Conservation (phyloP, 2,113 vertebrate species). For the Canis aureus region DNA sequence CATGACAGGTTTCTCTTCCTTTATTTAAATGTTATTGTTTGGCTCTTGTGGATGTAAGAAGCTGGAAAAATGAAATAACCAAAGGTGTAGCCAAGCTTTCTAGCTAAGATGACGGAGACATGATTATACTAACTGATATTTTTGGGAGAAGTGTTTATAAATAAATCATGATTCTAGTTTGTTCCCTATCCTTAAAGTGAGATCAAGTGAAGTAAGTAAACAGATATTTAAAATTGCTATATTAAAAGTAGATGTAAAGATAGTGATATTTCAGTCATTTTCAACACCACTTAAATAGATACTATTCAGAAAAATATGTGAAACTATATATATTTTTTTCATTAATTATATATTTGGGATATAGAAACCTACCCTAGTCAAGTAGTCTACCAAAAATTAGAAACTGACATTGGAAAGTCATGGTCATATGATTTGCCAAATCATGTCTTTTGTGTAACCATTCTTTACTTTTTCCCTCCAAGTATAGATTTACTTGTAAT, state of each 20-base stretch:
- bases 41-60: background rate
- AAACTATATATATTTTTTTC: background rate
- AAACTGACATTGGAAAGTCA: background rate
- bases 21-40: background rate
- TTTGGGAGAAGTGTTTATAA: background rate
- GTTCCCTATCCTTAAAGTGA: background rate
- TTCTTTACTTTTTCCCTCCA: background rate
- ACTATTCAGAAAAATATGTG: background rate
- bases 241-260: background rate
- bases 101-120: background rate
- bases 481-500: background rate
- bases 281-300: background rate
- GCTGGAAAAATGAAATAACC: background rate
- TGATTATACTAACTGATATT: background rate
- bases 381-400: background rate
- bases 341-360: background rate
- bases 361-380: background rate
- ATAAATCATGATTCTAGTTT: background rate
- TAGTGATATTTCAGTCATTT: background rate
- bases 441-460: background rate
- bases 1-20: background rate
- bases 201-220: background rate
- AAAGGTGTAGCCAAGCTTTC: background rate
- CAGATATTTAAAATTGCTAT: background rate
- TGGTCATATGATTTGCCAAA: background rate